A percentile compares a stretch with the other conserved stretches of the same genome.
These are phyloP conservation scores for Tetrax tetrax DNA, from an alignment of 2,113 vertebrate genomes.

Conservation along the genomic window DNA sequence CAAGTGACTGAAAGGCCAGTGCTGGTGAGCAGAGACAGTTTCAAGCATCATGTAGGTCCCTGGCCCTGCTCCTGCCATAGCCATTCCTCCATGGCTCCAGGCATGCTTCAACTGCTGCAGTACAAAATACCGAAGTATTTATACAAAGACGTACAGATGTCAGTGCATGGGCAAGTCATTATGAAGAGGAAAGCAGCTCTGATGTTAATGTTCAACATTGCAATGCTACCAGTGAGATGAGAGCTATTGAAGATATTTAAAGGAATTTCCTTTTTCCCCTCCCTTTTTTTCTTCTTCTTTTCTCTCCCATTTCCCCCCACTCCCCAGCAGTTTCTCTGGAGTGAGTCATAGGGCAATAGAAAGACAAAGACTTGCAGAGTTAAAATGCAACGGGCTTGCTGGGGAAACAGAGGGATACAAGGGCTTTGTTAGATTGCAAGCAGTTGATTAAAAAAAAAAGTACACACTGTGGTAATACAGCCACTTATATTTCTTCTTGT, in stretches of 20 bases:
- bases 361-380: too few relatives aligned
- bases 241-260: not conserved
- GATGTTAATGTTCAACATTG: not conserved
- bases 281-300: not conserved
- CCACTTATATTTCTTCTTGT: not conserved
- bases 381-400: not conserved
- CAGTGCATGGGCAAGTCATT: not conserved
- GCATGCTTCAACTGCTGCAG: not conserved
- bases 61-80: not conserved
- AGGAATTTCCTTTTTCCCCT: not conserved
- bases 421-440: not conserved
- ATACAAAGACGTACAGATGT: not conserved
- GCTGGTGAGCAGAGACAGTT: fast-evolving
- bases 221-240: not conserved
- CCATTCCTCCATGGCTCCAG: not conserved
- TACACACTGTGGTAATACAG: not conserved
- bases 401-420: not conserved
- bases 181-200: not conserved
- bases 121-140: not conserved
- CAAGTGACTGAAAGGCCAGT: not conserved
- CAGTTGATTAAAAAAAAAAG: not conserved
- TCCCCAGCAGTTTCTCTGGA: not conserved
- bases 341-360: not conserved
- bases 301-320: not conserved
- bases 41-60: not conserved